Evolutionary conservation across 2,113 vertebrate species (phyloP).

Genomic region (Neopipo cinnamomea): DNA sequence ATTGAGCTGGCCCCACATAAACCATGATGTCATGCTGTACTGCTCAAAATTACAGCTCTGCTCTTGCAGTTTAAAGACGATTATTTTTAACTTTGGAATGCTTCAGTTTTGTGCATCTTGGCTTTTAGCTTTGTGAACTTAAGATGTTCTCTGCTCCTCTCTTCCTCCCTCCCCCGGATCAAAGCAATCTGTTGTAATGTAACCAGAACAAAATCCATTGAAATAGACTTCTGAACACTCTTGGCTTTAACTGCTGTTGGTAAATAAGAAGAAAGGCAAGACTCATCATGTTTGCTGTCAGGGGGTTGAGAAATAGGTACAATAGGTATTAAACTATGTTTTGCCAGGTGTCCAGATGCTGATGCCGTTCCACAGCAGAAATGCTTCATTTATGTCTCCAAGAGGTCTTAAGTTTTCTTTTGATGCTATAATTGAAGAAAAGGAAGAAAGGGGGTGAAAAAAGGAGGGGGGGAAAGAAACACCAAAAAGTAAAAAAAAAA

Average conservation of each 20-base stretch:
- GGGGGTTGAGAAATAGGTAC: background rate
- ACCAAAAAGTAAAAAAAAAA: background rate
- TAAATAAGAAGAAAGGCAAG: slow-evolving; percentile 33
- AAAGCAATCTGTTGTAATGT: slow-evolving; percentile 31
- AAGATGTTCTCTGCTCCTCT: slow-evolving; percentile 34
- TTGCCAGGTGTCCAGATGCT: slow-evolving; percentile 2
- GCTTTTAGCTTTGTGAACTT: slow-evolving; percentile 57
- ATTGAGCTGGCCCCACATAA: slow-evolving; percentile 76
- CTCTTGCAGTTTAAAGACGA: slow-evolving; percentile 69
- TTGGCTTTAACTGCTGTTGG: background rate
- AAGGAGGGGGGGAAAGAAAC: accelerated
- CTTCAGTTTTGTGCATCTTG: slow-evolving; percentile 54
- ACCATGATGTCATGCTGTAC: slow-evolving; percentile 79
- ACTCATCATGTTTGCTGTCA: background rate
- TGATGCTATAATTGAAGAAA: background rate
- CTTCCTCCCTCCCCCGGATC: slow-evolving; percentile 24
- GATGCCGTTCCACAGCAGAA: background rate
- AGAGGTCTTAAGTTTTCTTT: background rate
- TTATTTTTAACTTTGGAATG: slow-evolving; percentile 75
- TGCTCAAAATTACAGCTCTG: slow-evolving; percentile 76
- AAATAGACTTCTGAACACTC: background rate
- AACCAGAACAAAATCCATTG: slow-evolving; percentile 1
- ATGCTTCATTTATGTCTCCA: background rate
- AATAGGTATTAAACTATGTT: background rate
- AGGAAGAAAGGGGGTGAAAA: background rate